Conservation (phyloP, 1,140 invertebrate species). For the Nephotettix cincticeps region DNA sequence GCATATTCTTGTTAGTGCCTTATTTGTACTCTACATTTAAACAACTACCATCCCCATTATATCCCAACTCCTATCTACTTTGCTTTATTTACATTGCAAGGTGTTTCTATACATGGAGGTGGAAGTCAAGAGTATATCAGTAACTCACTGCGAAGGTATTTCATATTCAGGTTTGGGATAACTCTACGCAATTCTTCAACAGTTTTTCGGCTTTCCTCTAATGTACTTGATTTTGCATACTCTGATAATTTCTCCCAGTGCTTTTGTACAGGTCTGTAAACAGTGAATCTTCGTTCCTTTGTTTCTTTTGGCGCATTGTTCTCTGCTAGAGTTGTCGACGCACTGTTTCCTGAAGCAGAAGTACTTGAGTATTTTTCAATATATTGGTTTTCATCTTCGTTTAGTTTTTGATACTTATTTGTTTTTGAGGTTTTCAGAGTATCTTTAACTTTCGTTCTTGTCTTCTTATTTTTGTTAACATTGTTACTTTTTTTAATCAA, state of each 20-base stretch:
- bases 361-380: too few species aligned
- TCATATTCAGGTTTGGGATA: not conserved
- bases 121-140: too few species aligned
- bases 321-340: not conserved
- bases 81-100: not conserved
- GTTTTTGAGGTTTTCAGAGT: too few species aligned
- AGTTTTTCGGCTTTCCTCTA: not conserved
- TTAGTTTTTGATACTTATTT: not conserved
- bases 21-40: too few species aligned
- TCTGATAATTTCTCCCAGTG: not conserved
- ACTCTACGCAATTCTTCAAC: not conserved
- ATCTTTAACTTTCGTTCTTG: too few species aligned
- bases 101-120: too few species aligned
- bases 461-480: too few species aligned
- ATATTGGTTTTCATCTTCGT: not conserved
- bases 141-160: too few species aligned
- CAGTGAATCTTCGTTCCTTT: conserved; percentile 5
- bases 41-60: not conserved
- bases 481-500: too few species aligned
- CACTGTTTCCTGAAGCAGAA: not conserved
- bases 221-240: not conserved
- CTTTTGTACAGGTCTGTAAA: conserved; percentile 10
- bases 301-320: not conserved
- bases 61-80: not conserved
- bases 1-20: too few species aligned